Evolutionary conservation across 1,140 invertebrate genomes (phyloP), one percentile per base, ranked within the genome.

Genomic region (Drosophila serrata): DNA sequence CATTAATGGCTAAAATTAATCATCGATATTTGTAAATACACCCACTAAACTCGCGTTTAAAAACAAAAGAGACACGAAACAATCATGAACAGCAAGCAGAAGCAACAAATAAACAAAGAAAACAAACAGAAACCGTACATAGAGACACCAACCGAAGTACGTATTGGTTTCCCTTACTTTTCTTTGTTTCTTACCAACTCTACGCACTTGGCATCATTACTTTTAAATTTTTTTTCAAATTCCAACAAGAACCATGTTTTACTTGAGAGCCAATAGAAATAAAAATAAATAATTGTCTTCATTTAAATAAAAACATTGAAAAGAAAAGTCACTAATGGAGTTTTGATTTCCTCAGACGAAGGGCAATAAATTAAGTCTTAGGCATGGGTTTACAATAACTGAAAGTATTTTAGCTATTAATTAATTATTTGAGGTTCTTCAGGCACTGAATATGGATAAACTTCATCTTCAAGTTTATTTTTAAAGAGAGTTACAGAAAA

Each of bases 11-110:
- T 79, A 79, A 68, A 62, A 53, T 42, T 67, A 72, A 48, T 81
- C 69, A 87, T 79, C 43, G 51, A 84, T 74, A 33, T 57, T 1
- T 84, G 80, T 88, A 87, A 88, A 87, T 87, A 87, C 75, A 80
- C 75, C 76, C 65, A 68, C 69, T 58, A 35, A 70, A 39, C 27
- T 49, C 75, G 68, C 46, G 24, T 29, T 29, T 40, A 24, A 49
- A 40, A 68, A 39, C 37, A 61, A 48, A 46, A 60, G 11, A 11
- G 29, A 39, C 19, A 33, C 17, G 24, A 49, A 42, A 59, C 37
- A 45, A 69, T 27, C 58, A 73, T 33, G 11, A 46, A 19, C 62
- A 67, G 17, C 35, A 33, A 65, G 31, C 61, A 67, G 35, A 49
- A 42, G 22, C 60, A 49, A 15, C 60, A 64, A 19, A 37, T 11